These are phyloP conservation scores for Mamestra brassicae DNA, from an alignment of 2,888 invertebrate genomes.

Conservation along the genomic window DNA sequence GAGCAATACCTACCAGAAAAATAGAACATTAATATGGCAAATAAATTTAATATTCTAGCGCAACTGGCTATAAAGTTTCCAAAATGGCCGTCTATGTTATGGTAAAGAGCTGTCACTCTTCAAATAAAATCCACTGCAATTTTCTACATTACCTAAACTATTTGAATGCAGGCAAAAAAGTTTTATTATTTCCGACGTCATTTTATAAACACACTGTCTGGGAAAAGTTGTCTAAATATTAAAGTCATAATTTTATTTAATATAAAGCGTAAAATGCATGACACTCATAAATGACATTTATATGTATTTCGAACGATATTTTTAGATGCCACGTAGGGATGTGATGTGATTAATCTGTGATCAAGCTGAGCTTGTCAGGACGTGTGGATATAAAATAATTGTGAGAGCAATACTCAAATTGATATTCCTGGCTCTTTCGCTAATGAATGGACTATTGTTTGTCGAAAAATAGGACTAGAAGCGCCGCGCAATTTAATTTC, in stretches of 20 bases:
- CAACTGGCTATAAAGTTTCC: not conserved
- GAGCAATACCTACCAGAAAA: no score
- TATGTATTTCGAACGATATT: slow-evolving; percentile 1
- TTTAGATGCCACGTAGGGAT: not conserved
- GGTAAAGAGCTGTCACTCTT: not conserved
- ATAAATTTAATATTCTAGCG: no score
- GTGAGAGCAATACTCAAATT: not conserved
- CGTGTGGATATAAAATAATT: not conserved
- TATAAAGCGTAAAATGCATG: not conserved
- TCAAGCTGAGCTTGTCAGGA: not conserved
- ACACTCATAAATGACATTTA: slow-evolving; percentile 1
- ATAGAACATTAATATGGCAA: no score
- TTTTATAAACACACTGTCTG: not conserved
- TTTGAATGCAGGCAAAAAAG: not conserved
- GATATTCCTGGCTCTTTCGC: not conserved
- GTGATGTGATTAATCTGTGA: not conserved
- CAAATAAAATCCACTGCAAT: not conserved
- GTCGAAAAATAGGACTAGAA: no score
- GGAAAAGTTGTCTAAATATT: not conserved
- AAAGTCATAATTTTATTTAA: not conserved
- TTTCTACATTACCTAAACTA: not conserved
- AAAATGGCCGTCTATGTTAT: not conserved
- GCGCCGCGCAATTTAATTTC: no score
- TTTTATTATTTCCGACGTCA: not conserved
- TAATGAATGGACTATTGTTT: no score